Percentiles rank a stretch among this genome's conserved stretches.
phyloP scores from a whole-genome alignment of 2,888 invertebrate genomes.

The Sthenelais limicola region DNA sequence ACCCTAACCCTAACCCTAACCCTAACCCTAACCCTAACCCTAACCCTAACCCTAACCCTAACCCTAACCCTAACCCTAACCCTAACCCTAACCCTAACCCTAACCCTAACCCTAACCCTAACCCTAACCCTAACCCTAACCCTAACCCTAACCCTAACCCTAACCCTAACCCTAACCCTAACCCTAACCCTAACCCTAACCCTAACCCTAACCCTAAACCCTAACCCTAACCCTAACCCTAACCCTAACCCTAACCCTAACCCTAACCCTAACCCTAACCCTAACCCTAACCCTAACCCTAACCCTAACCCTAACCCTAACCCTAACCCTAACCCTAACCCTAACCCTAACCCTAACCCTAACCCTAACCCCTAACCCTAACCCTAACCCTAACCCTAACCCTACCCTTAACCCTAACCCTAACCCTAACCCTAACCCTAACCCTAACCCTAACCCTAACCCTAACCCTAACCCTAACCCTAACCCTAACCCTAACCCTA shows the following conservation, averaged over 20 bases:
- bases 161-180: no score
- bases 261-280: conserved; percentile 49
- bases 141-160: no score
- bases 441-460: conserved; percentile 51
- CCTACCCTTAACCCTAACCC: conserved; percentile 43
- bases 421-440: conserved; percentile 45
- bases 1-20: no score
- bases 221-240: conserved; percentile 42
- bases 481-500: conserved; percentile 53
- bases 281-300: conserved; percentile 51
- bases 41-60: no score
- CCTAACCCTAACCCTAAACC: conserved; percentile 43
- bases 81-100: no score
- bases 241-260: conserved; percentile 40
- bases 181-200: no score
- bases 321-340: conserved; percentile 46
- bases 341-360: conserved; percentile 48
- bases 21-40: no score
- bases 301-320: conserved; percentile 50
- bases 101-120: no score
- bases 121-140: no score
- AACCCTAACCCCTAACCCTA: no score
- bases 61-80: no score
- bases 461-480: conserved; percentile 49
- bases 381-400: conserved; percentile 49